Base-by-base conservation (phyloP, 1,140 invertebrate species). In the Drosophila erecta region DNA sequence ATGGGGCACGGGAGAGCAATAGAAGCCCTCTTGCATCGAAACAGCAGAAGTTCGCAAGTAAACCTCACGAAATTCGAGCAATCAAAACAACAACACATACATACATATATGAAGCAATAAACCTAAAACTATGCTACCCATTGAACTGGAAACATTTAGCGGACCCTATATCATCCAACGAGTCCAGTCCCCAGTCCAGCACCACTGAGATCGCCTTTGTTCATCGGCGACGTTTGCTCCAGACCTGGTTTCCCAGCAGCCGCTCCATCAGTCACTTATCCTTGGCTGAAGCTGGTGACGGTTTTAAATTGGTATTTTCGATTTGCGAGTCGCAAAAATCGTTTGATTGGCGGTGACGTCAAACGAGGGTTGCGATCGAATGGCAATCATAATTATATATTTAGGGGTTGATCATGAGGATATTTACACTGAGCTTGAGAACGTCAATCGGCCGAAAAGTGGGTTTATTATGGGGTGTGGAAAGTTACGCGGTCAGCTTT, bases 261-360 rank as follows among this genome's bases (percentile, higher is more conserved):
- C 27, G 30, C 49, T 17, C 15, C 30, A 30, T 0, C 37, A 62
- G n/a, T 24, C 59, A 61, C 59, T 62, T 59, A 62, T 62, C 59
- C 59, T 62, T 62, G 54, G 59, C 54, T 62, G 59, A 30, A 59
- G 54, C 59, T 62, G 54, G 37, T 62, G 59, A 62, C 59, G 59
- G 22, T 62, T 41, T 30, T 30, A 30, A 15, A 15, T 20, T 24
- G 12, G 20, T 22, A 38, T 30, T 55, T 57, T 58, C 6, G 59
- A 62, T 58, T 54, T 58, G 59, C 35, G 53, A 22, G 24, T 22
- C 35, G 53, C 59, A 30, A 27, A 57, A 61, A 30, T 61, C 59
- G 20, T 61, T 41, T 61, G 53, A 57, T 40, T 12, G 10, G 51
- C 47, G 35, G 20, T 78, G 66, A 72, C 76, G 66, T 71, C 56